Evolutionary conservation across 2,113 vertebrate species (phyloP).

Genomic region (Elachura formosa): DNA sequence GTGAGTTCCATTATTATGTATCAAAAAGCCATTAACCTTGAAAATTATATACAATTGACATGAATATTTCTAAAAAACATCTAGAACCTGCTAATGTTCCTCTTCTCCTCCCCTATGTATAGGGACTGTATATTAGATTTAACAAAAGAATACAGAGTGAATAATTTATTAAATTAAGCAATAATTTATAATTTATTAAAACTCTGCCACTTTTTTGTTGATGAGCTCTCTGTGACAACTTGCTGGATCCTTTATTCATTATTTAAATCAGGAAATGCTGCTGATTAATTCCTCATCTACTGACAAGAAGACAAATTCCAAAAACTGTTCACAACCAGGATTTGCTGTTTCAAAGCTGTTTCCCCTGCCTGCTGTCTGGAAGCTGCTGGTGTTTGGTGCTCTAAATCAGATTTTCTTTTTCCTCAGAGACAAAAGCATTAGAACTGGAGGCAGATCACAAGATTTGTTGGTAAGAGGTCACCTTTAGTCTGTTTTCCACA

Average conservation of each 20-base stretch:
- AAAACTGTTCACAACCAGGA: neutral
- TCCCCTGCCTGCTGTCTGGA: neutral
- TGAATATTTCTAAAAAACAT: constrained; percentile 42
- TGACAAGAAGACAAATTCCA: neutral
- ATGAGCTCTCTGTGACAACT: neutral
- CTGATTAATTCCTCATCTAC: neutral
- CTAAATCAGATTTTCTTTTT: neutral
- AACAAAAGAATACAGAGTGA: neutral
- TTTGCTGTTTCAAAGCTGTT: neutral
- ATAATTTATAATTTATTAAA: constrained; percentile 30
- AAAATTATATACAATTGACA: constrained; percentile 63
- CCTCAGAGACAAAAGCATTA: neutral
- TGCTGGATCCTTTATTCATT: neutral
- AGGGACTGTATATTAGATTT: neutral
- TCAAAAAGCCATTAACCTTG: constrained; percentile 70
- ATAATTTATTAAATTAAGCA: constrained; percentile 32
- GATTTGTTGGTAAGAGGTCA: neutral
- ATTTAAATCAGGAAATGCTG: neutral
- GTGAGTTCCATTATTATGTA: constrained; percentile 62
- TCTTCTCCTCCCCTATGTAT: neutral
- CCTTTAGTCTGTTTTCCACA: neutral
- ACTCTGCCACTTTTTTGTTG: constrained; percentile 4
- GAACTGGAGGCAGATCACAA: neutral
- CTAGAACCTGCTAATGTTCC: constrained; percentile 25
- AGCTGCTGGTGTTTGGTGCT: neutral